Percentiles rank a stretch among this genome's conserved stretches.
Evolutionary conservation across 1,140 invertebrate species (phyloP).

Genomic region (Bombus picipes): DNA sequence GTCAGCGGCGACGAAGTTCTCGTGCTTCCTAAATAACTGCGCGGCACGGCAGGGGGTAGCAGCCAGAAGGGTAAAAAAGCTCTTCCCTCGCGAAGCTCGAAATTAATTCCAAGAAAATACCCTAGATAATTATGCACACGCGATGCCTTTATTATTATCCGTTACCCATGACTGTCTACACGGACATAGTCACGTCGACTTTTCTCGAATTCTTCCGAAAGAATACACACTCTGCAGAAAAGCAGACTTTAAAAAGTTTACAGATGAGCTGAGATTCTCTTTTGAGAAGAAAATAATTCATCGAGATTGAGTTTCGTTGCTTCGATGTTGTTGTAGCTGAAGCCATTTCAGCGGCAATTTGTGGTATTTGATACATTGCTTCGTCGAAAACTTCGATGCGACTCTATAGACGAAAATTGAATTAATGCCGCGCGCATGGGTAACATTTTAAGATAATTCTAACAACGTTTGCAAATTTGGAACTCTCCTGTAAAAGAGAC

Average conservation of each 20-base stretch:
- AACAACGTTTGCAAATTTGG: not conserved
- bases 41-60: slow-evolving; percentile 19
- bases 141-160: slow-evolving; percentile 67
- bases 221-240: not conserved
- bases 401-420: not conserved
- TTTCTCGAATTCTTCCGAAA: not conserved
- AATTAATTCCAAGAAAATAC: slow-evolving; percentile 74
- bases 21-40: slow-evolving; percentile 46
- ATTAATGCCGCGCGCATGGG: not conserved
- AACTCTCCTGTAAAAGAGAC: not conserved
- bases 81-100: slow-evolving; percentile 56
- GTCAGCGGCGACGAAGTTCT: slow-evolving; percentile 13
- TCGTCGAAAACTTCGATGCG: not conserved
- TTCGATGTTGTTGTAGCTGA: not conserved
- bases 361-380: not conserved
- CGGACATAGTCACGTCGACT: not conserved
- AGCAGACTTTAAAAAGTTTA: not conserved
- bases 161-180: slow-evolving; percentile 48
- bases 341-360: not conserved
- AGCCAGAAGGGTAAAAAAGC: slow-evolving; percentile 35
- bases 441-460: not conserved
- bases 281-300: not conserved
- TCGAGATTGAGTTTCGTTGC: not conserved
- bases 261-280: not conserved
- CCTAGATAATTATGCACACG: slow-evolving; percentile 72